Conservation (phyloP, 2,113 vertebrate species). For the Rhinopithecus roxellana region DNA sequence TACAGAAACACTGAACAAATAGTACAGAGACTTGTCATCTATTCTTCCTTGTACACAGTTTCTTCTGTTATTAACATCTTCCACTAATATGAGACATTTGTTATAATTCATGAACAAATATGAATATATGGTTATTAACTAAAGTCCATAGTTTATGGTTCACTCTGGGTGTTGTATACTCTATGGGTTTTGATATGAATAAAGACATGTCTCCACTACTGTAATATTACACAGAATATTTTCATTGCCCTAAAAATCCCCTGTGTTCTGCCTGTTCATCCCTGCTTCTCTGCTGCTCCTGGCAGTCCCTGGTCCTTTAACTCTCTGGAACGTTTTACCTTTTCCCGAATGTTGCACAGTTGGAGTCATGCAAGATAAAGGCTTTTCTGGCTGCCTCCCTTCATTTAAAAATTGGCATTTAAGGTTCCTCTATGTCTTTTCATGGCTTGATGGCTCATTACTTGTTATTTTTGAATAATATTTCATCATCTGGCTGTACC, state of each 20-base stretch:
- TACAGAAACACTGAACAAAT: not conserved
- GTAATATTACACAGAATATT: rapidly evolving
- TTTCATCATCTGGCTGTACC: rapidly evolving
- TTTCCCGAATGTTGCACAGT: rapidly evolving
- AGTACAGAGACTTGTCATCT: not conserved
- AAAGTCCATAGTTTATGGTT: too few relatives aligned
- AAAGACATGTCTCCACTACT: rapidly evolving
- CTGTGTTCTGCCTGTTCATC: rapidly evolving
- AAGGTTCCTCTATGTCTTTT: rapidly evolving
- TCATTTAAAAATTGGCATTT: too few relatives aligned
- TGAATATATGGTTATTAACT: rapidly evolving
- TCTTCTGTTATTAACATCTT: not conserved
- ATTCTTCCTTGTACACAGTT: too few relatives aligned
- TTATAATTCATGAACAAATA: rapidly evolving
- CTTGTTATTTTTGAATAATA: not conserved
- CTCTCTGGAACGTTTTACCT: not conserved
- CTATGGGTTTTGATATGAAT: not conserved
- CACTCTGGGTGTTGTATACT: too few relatives aligned
- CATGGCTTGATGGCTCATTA: rapidly evolving
- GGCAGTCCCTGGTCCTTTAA: rapidly evolving
- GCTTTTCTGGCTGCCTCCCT: not conserved
- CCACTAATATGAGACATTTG: rapidly evolving
- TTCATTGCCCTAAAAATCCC: not conserved
- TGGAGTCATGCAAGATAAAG: not conserved
- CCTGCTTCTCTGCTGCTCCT: too few relatives aligned